These are phyloP conservation scores for Sesia apiformis DNA, from an alignment of 2,888 invertebrate species.

Conservation along the genomic window DNA sequence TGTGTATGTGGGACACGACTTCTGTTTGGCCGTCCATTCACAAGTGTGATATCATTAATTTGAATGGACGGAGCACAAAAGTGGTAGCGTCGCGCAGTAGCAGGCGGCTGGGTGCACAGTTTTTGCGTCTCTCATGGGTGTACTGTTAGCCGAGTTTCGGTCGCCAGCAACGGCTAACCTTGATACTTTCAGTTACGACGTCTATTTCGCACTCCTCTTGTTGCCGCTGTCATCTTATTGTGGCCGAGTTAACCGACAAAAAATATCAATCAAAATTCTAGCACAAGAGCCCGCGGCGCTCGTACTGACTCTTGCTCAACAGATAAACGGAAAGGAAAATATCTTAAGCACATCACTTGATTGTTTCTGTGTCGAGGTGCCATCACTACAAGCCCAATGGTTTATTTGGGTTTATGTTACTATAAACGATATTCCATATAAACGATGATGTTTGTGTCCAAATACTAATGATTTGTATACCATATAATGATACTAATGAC, in stretches of 20 bases:
- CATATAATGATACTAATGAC: slow-evolving; percentile 18
- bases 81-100: slow-evolving; percentile 32
- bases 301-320: slow-evolving; percentile 49
- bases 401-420: slow-evolving; percentile 45
- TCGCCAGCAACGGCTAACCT: slow-evolving; percentile 62
- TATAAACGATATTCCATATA: background rate
- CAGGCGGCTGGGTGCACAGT: slow-evolving; percentile 44
- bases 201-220: slow-evolving; percentile 71
- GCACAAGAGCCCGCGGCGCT: slow-evolving; percentile 67
- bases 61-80: slow-evolving; percentile 54
- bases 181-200: slow-evolving; percentile 71
- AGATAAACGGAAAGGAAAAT: slow-evolving; percentile 38
- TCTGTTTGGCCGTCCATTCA: slow-evolving; percentile 45
- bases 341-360: slow-evolving; percentile 33
- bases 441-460: background rate
- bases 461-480: background rate
- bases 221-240: slow-evolving; percentile 71
- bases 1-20: slow-evolving; percentile 34
- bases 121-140: slow-evolving; percentile 54
- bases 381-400: slow-evolving; percentile 43
- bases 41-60: slow-evolving; percentile 53
- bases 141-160: slow-evolving; percentile 68
- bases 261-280: slow-evolving; percentile 75
- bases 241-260: slow-evolving; percentile 69
- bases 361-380: slow-evolving; percentile 32